Base-by-base conservation (phyloP, 2,113 vertebrate species). In the Catharus bicknelli region DNA sequence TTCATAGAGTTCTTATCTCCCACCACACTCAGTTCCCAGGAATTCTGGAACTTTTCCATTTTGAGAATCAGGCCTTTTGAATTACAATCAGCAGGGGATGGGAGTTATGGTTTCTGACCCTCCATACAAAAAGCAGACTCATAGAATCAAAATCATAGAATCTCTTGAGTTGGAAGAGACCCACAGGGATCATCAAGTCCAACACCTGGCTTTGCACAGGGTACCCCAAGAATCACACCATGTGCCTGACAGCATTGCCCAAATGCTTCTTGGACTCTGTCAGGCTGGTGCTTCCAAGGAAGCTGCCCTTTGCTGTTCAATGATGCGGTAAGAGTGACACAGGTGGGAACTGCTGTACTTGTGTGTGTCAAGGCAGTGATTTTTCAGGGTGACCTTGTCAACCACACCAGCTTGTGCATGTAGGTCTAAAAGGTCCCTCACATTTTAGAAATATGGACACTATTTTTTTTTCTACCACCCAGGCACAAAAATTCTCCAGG, bases 291-390 rank as follows among this genome's bases (percentile, higher is more conserved):
- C 32, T 64, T 54, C 32, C 48, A 13, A 57, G 25, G 34, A 54
- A 57, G 69, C 45, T 77, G 81, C 69, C 8, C 1, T n/a, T 63
- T 32, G 25, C 16, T 58, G 22, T 17, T 29, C 50, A 1, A 1
- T 6, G 17, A 1, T 17, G 7, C 2, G 1, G 1, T 10, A 11
- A 40, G 74, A 25, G 17, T 47, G 72, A 1, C 5, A 0, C 29
- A 8, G 69, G 34, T 47, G 32, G 61, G 26, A 26, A 0, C 26
- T 47, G 38, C 53, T 0, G 0, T 64, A 18, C 48, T 30, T 7
- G 0, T 16, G 36, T 5, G 0, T 55, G 8, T 55, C 59, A 23
- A 3, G 0, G 1, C 27, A 25, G 8, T 8, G 23, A 40, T 81
- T 55, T 8, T 25, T 57, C 30, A 43, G 43, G 16, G 57, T 2